Evolutionary conservation across 2,888 invertebrate species (phyloP).

Genomic region (Candidula unifasciata): DNA sequence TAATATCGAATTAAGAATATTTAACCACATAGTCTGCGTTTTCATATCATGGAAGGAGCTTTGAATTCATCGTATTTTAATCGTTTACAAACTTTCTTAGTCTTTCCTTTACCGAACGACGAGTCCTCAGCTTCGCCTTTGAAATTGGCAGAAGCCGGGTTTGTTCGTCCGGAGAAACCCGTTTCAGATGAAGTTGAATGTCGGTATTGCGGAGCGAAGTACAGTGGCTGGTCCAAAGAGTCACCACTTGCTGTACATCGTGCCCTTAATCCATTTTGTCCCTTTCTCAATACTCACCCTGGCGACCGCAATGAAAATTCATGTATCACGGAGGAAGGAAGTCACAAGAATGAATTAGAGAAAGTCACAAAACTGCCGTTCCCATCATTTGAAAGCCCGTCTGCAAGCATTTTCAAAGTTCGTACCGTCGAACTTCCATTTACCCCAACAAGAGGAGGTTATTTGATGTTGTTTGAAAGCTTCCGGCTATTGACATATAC

Average conservation of each 20-base stretch:
- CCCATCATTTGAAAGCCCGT: slow-evolving; percentile 7
- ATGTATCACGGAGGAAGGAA: background rate
- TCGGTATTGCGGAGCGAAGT: slow-evolving; percentile 45
- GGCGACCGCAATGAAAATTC: background rate
- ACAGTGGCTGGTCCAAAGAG: slow-evolving; percentile 47
- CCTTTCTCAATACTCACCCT: slow-evolving; percentile 41
- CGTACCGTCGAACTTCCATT: slow-evolving; percentile 47
- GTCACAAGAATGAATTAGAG: slow-evolving; percentile 22
- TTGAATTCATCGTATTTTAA: background rate
- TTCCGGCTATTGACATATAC: slow-evolving; percentile 44
- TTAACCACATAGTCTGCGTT: slow-evolving; percentile 9
- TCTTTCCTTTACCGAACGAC: slow-evolving; percentile 36
- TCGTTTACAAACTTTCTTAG: slow-evolving; percentile 43
- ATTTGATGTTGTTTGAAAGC: slow-evolving; percentile 51
- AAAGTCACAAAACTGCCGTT: slow-evolving; percentile 30
- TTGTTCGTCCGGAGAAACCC: slow-evolving; percentile 33
- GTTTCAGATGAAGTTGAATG: slow-evolving; percentile 49
- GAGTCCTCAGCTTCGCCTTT: slow-evolving; percentile 37
- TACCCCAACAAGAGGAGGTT: slow-evolving; percentile 42
- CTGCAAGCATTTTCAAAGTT: slow-evolving; percentile 23
- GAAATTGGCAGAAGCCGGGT: slow-evolving; percentile 53
- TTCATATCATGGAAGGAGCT: background rate
- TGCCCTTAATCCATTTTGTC: slow-evolving; percentile 41
- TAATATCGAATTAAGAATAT: slow-evolving; percentile 14
- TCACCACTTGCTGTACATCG: slow-evolving; percentile 53